These are phyloP conservation scores for Uropetala carovei DNA, from an alignment of 2,888 invertebrate genomes.

Conservation along the genomic window DNA sequence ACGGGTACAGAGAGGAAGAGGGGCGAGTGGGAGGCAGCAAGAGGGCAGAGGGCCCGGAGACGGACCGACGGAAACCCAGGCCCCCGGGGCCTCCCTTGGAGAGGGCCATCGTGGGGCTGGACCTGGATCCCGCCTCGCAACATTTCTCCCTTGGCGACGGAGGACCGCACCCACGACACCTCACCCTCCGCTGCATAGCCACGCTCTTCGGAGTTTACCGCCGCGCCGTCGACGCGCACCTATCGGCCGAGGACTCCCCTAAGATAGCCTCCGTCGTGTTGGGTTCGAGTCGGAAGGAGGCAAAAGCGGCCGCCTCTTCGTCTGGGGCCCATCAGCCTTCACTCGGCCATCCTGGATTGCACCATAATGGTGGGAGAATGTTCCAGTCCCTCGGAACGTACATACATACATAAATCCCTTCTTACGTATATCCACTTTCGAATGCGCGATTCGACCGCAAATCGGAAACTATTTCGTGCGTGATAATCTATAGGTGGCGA, in stretches of 20 bases:
- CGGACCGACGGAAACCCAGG: conserved; percentile 28
- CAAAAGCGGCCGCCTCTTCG: conserved; percentile 23
- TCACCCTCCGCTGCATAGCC: conserved; percentile 79
- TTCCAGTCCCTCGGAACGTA: background rate
- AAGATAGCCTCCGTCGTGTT: conserved; percentile 80
- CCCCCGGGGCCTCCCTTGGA: conserved; percentile 14
- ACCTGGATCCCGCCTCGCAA: conserved; percentile 47
- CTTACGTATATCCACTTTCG: background rate
- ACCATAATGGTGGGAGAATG: background rate
- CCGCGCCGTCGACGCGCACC: conserved; percentile 79
- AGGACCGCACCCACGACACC: background rate
- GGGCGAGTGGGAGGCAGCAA: background rate
- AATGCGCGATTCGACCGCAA: too few relatives aligned
- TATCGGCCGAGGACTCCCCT: conserved; percentile 78
- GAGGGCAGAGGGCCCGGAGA: background rate
- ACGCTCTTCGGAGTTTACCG: conserved; percentile 81
- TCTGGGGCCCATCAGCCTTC: conserved; percentile 19
- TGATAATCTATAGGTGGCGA: too few relatives aligned
- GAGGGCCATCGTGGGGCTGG: background rate
- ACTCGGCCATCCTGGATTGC: background rate
- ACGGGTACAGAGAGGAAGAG: background rate
- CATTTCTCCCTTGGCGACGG: conserved; percentile 22
- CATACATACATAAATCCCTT: too few relatives aligned
- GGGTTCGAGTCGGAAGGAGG: conserved; percentile 50
- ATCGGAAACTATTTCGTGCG: too few relatives aligned